A percentile compares a stretch with the other conserved stretches of the same genome.
Conservation (phyloP, 1,140 invertebrate species). For the Atta colombica region DNA sequence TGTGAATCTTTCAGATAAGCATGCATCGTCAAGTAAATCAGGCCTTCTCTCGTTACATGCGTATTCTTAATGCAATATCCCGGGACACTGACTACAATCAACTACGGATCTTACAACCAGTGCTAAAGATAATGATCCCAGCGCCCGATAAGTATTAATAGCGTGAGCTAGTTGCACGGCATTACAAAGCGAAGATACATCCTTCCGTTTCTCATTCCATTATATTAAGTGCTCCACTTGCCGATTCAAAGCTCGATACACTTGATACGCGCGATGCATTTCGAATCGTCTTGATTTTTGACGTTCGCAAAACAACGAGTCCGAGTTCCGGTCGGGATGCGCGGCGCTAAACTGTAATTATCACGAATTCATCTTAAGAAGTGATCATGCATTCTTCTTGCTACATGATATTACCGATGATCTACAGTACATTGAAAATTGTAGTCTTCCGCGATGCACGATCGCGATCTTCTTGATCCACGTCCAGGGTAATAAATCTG, state of each 20-base stretch:
- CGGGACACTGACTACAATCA: slow-evolving; percentile 71
- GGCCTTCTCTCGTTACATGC: slow-evolving; percentile 62
- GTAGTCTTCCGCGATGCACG: slow-evolving; percentile 60
- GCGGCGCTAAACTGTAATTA: slow-evolving; percentile 59
- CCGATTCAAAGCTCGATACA: slow-evolving; percentile 51
- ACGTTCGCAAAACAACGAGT: slow-evolving; percentile 53
- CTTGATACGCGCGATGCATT: slow-evolving; percentile 53
- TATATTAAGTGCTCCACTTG: slow-evolving; percentile 55
- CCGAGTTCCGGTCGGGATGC: slow-evolving; percentile 38
- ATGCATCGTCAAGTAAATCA: slow-evolving; percentile 71
- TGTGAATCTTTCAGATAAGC: slow-evolving; percentile 74
- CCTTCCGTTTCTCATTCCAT: slow-evolving; percentile 58
- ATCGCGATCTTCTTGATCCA: slow-evolving; percentile 58
- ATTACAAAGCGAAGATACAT: slow-evolving; percentile 22
- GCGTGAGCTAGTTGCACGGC: slow-evolving; percentile 50
- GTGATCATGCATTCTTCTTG: slow-evolving; percentile 58
- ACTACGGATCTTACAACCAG: slow-evolving; percentile 57
- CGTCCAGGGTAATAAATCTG: slow-evolving; percentile 70
- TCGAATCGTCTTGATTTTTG: slow-evolving; percentile 53
- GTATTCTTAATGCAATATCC: slow-evolving; percentile 70
- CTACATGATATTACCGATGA: slow-evolving; percentile 64
- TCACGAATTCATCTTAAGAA: slow-evolving; percentile 62
- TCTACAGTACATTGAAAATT: slow-evolving; percentile 70
- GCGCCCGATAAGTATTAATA: slow-evolving; percentile 59
- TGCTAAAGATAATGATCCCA: slow-evolving; percentile 65